phyloP scores from a whole-genome alignment of 2,113 vertebrate genomes.

The Sciurus niger region DNA sequence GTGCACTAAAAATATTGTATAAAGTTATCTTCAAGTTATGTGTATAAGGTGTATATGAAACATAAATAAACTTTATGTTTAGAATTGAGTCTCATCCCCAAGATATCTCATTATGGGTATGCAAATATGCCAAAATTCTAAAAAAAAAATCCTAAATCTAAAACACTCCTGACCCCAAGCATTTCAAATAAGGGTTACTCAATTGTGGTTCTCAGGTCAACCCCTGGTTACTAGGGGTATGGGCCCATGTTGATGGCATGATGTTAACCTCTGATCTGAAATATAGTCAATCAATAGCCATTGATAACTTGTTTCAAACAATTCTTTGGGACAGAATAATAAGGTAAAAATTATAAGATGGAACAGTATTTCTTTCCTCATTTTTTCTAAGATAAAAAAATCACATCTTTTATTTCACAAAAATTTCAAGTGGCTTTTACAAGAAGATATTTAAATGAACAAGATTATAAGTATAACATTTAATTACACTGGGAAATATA shows the following conservation, averaged over 20 bases:
- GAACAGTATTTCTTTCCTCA: conserved; percentile 29
- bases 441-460: conserved; percentile 31
- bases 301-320: neutral
- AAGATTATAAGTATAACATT: neutral
- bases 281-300: neutral
- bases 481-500: neutral
- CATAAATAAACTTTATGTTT: neutral
- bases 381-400: conserved; percentile 39
- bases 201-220: neutral
- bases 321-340: neutral
- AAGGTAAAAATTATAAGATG: neutral
- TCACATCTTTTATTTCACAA: conserved; percentile 36
- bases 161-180: neutral
- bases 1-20: neutral
- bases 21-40: neutral
- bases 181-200: neutral
- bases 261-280: neutral
- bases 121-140: neutral
- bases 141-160: neutral
- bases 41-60: neutral
- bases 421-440: neutral
- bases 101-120: neutral
- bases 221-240: neutral
- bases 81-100: neutral
- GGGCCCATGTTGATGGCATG: neutral